Evolutionary conservation across 2,888 invertebrate genomes (phyloP).

Genomic region (Cataglyphis rosenhaueri): DNA sequence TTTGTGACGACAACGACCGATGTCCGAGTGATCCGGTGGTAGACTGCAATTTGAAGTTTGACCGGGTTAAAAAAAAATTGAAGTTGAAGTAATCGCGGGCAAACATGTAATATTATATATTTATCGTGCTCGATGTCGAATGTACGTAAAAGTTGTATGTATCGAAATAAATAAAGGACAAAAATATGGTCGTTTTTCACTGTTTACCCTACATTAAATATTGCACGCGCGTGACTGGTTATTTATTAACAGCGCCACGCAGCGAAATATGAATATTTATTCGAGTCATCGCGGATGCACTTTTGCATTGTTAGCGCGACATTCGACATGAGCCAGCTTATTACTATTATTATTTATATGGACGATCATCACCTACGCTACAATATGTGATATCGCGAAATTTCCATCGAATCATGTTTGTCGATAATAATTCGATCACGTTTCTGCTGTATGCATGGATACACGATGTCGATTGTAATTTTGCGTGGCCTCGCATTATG

Average conservation of each 20-base stretch:
- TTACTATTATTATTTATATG: slow-evolving; percentile 13
- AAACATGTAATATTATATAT: not conserved
- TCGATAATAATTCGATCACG: slow-evolving; percentile 21
- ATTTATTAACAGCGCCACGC: not conserved
- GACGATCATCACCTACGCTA: not conserved
- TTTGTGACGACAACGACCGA: not conserved
- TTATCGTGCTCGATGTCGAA: not conserved
- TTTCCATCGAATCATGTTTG: not conserved
- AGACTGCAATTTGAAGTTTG: not conserved
- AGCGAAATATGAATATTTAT: slow-evolving; percentile 32
- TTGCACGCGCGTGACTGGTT: not conserved
- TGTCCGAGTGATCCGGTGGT: not conserved
- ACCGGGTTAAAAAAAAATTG: slow-evolving; percentile 1
- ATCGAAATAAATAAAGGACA: not conserved
- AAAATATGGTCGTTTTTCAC: not conserved
- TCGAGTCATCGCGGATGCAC: slow-evolving; percentile 3
- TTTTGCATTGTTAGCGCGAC: slow-evolving; percentile 9
- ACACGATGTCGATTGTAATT: slow-evolving; percentile 29
- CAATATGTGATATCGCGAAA: not conserved
- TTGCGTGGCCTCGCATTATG: slow-evolving; percentile 3
- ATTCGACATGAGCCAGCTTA: slow-evolving; percentile 6
- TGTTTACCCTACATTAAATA: not conserved
- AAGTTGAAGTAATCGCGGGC: not conserved
- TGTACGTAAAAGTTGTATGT: not conserved
- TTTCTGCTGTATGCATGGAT: not conserved